Conservation (phyloP, 2,113 vertebrate genomes). For the Pomatorhinus ruficollis region DNA sequence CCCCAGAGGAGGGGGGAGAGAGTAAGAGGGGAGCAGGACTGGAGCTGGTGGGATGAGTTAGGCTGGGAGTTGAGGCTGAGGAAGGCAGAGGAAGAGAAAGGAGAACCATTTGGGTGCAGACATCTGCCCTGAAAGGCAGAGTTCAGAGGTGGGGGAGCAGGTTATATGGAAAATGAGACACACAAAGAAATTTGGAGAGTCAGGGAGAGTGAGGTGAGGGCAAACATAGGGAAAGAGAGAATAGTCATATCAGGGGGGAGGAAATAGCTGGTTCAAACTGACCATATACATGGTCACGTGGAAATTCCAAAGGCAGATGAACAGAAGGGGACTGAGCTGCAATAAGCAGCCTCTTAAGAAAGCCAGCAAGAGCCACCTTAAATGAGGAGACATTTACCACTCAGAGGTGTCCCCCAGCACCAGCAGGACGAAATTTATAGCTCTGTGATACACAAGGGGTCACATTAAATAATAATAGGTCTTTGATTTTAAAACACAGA, state of each 20-base stretch:
- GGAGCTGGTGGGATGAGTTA: neutral
- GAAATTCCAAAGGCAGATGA: neutral
- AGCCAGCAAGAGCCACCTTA: neutral
- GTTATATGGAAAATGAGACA: neutral
- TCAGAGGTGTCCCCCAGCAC: neutral
- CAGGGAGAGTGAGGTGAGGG: neutral
- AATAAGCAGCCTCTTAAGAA: fast-evolving
- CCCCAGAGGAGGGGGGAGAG: neutral
- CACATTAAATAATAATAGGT: neutral
- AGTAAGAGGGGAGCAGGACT: neutral
- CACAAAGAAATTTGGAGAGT: neutral
- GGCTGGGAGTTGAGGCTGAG: neutral
- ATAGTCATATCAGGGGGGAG: neutral
- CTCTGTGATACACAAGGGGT: neutral
- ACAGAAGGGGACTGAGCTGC: neutral
- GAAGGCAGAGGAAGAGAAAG: neutral
- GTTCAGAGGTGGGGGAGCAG: neutral
- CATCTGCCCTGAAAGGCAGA: neutral
- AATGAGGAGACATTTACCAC: neutral
- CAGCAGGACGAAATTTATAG: neutral
- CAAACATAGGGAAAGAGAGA: neutral
- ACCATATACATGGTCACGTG: fast-evolving
- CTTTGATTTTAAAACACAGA: neutral
- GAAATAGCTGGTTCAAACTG: neutral
- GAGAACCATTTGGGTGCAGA: fast-evolving